Base-by-base conservation (phyloP, 1,140 invertebrate species). In the Thereuonema tuberculata region DNA sequence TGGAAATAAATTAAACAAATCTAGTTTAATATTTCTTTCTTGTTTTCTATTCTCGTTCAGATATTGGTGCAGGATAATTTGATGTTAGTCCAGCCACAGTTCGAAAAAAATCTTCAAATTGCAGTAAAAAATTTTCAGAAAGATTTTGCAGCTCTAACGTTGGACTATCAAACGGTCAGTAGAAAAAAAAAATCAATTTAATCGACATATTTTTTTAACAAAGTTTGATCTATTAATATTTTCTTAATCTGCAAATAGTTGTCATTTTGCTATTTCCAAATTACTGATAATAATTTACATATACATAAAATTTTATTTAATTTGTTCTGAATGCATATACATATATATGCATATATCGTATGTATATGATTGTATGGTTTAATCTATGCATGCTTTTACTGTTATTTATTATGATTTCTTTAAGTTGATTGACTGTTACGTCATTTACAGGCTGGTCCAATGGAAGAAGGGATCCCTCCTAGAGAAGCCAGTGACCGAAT, bases 401-500 rank as follows among this genome's bases (percentile, higher is more conserved):
- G 31, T 9, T 9, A 17, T 37, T 37, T 37, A 37, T 5, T 17
- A 37, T 37, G 17, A 37, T 37, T 37, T 37, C 31, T 37, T n/a
- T 37, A 37, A 37, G 31, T 37, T 9, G 17, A 37, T 37, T 37
- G 17, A 37, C 31, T 37, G 5, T 37, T 37, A 9, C 17, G 3
- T 55, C 29, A 43, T n/a, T 65, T 53, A 17, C 26, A 67, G 14
- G 82, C 85, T 21, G 93, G 93, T 20, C 93, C 93, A 0, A 94
- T 96, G 92, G 89, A 93, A 66, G 72, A 90, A 12, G 90, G 90
- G 0, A 76, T 97, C 0, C 83, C 82, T 48, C 93, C 93, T 0
- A 78, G 89, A 61, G 92, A 96, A 70, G 93, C 93, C 17, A 94
- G 90, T 1, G 93, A 96, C 72, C 77, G 87, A 56, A 80, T 96